Percentiles rank a stretch among this genome's conserved stretches.
Conservation (phyloP, 2,113 vertebrate species). For the Passer domesticus region DNA sequence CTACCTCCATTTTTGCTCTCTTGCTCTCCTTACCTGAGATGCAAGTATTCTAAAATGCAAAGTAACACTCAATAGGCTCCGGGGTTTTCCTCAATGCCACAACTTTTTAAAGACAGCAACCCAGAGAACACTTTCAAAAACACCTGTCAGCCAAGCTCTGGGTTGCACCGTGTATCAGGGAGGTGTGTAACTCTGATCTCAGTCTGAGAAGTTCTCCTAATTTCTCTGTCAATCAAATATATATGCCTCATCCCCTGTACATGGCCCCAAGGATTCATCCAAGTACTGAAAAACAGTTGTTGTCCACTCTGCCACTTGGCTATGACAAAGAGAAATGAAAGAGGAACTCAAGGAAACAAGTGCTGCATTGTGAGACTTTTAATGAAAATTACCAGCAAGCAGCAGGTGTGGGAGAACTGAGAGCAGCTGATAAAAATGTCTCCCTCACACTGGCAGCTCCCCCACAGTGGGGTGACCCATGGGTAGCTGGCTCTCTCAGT, state of each 20-base stretch:
- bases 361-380: not conserved
- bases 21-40: not conserved
- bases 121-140: not conserved
- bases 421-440: not conserved
- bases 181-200: not conserved
- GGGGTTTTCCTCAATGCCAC: not conserved
- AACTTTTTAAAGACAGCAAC: not conserved
- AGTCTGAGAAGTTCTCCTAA: not conserved
- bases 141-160: not conserved
- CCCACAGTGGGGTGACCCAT: not conserved
- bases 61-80: not conserved
- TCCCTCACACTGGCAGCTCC: not conserved
- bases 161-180: not conserved
- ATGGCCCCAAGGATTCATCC: not conserved
- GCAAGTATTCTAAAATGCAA: not conserved
- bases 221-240: not conserved
- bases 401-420: not conserved
- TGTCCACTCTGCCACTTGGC: not conserved
- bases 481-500: not conserved
- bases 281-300: not conserved
- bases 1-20: not conserved
- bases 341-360: not conserved
- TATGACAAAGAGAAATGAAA: not conserved
- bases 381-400: not conserved
- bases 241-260: fast-evolving